phyloP scores from a whole-genome alignment of 2,797 vertebrate species.

The Sebastiscus albofasciatus region DNA sequence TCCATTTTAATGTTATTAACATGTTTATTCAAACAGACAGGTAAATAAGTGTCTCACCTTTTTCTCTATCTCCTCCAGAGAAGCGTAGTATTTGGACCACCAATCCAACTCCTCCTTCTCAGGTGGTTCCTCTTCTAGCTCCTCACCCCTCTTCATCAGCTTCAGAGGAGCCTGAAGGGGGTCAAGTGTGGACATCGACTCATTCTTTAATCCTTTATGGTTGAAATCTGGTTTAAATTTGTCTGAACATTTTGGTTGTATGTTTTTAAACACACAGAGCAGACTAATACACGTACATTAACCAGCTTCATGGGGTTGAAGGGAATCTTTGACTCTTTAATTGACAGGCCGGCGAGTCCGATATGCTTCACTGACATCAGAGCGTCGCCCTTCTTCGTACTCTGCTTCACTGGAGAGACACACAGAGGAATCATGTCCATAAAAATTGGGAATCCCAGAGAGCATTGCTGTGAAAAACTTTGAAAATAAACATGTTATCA shows the following conservation, averaged over 20 bases:
- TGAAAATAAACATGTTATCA: background rate
- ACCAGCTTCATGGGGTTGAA: conserved; percentile 78
- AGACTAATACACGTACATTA: conserved; percentile 57
- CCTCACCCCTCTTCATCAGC: conserved; percentile 75
- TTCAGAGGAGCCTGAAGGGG: conserved; percentile 82
- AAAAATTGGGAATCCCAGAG: background rate
- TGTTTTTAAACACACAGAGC: background rate
- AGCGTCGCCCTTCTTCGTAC: conserved; percentile 34
- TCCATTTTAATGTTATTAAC: background rate
- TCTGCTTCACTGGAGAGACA: conserved; percentile 30
- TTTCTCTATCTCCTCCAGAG: conserved; percentile 87
- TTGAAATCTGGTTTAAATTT: background rate
- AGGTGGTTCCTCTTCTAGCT: conserved; percentile 89
- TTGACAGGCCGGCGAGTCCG: conserved; percentile 70
- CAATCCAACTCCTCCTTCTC: conserved; percentile 94
- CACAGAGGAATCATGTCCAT: conserved; percentile 2
- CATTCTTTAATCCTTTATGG: background rate
- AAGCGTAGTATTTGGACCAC: conserved; percentile 97
- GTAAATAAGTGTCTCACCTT: conserved; percentile 65
- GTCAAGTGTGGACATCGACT: background rate
- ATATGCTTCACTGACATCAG: conserved; percentile 75
- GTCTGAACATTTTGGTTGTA: background rate
- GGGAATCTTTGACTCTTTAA: conserved; percentile 81
- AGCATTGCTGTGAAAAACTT: background rate
- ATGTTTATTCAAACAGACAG: background rate